A percentile compares a stretch with the other conserved stretches of the same genome.
phyloP scores from a whole-genome alignment of 35 echinoderm and acorn worm genomes.

The Apostichopus californicus region DNA sequence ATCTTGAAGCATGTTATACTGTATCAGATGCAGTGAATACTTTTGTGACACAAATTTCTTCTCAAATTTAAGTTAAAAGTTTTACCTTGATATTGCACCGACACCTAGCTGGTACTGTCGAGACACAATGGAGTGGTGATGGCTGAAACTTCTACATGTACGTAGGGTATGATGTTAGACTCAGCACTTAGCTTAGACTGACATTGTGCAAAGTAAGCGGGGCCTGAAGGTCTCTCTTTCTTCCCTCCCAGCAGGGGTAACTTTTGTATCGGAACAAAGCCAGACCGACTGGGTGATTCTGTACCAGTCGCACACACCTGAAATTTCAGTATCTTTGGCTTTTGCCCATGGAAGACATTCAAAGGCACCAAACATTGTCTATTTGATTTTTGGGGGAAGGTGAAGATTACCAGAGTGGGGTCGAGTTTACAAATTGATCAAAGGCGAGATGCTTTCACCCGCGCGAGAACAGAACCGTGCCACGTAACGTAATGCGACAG shows the following conservation, averaged over 20 bases:
- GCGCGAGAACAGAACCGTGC: too few relatives aligned
- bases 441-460: too few relatives aligned
- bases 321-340: not conserved
- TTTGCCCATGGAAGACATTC: not conserved
- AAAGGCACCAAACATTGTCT: not conserved
- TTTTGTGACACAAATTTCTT: too few relatives aligned
- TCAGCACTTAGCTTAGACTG: not conserved
- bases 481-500: too few relatives aligned
- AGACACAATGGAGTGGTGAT: too few relatives aligned
- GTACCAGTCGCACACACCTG: not conserved
- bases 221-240: conserved; percentile 9
- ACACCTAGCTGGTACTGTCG: too few relatives aligned
- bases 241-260: conserved; percentile 11
- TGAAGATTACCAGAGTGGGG: not conserved
- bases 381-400: not conserved
- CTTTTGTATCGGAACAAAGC: not conserved
- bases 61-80: too few relatives aligned
- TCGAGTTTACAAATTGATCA: too few relatives aligned
- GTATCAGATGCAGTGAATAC: too few relatives aligned
- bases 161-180: not conserved
- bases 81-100: too few relatives aligned
- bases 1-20: too few relatives aligned
- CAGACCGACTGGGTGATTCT: not conserved
- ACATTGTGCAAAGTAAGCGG: not conserved
- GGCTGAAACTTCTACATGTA: too few relatives aligned